Percentiles rank a stretch among this genome's conserved stretches.
phyloP scores from a whole-genome alignment of 2,797 vertebrate genomes.

The Florisuga fusca region DNA sequence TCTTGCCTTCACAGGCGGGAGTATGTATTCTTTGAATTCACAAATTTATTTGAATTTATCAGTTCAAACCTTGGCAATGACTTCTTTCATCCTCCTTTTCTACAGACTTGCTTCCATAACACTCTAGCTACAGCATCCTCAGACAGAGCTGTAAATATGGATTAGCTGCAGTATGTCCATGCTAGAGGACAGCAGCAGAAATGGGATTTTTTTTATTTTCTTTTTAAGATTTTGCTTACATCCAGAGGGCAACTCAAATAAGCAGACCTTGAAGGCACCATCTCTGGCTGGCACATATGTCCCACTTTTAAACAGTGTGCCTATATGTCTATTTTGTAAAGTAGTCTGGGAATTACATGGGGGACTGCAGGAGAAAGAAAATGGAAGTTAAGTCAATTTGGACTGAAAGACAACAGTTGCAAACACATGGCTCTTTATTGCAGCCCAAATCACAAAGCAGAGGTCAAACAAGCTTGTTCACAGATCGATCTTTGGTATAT shows the following conservation, averaged over 20 bases:
- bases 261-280: neutral
- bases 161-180: neutral
- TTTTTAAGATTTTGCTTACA: neutral
- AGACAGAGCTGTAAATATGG: neutral
- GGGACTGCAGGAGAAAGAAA: neutral
- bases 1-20: neutral
- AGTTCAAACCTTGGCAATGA: neutral
- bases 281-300: accelerated
- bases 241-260: accelerated
- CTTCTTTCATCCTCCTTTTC: neutral
- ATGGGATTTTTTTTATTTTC: neutral
- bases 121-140: neutral
- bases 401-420: neutral
- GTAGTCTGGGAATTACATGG: neutral
- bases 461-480: neutral
- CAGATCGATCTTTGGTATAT: neutral
- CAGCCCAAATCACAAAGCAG: neutral
- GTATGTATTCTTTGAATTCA: neutral
- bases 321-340: neutral
- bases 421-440: neutral
- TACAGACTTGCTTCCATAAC: accelerated
- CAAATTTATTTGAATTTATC: neutral
- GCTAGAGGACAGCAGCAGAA: neutral
- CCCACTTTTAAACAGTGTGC: neutral
- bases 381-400: neutral